A percentile compares a stretch with the other conserved stretches of the same genome.
phyloP scores from a whole-genome alignment of 2,888 invertebrate species.

The Deilephila elpenor region DNA sequence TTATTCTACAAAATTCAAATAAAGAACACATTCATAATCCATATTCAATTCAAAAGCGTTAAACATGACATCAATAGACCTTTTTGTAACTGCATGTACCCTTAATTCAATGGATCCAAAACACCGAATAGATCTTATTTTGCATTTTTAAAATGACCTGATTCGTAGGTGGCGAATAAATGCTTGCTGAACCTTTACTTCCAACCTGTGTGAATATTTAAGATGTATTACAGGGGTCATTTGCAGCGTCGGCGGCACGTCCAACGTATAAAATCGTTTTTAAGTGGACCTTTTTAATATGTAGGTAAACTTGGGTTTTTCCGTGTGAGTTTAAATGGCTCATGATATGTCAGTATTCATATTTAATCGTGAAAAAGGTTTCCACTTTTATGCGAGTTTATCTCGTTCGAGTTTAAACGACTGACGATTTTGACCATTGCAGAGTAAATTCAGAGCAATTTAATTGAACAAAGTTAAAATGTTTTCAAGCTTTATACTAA shows the following conservation, averaged over 20 bases:
- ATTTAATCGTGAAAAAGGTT: constrained; percentile 33
- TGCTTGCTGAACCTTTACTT: constrained; percentile 44
- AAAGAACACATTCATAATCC: constrained; percentile 5
- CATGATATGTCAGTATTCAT: constrained; percentile 33
- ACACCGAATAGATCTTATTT: neutral
- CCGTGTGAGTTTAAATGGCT: constrained; percentile 30
- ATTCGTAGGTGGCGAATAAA: constrained; percentile 47
- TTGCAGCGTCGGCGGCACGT: constrained; percentile 49
- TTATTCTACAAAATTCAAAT: neutral
- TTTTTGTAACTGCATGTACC: neutral
- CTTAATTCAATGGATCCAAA: neutral
- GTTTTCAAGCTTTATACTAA: neutral
- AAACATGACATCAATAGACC: neutral
- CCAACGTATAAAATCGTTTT: constrained; percentile 57
- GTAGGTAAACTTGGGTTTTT: constrained; percentile 35
- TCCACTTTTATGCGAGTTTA: constrained; percentile 37
- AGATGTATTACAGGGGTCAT: constrained; percentile 64
- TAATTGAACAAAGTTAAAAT: neutral
- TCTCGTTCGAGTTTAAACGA: constrained; percentile 30
- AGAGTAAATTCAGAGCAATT: neutral
- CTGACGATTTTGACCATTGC: constrained; percentile 12
- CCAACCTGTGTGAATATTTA: constrained; percentile 60
- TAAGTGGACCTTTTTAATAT: constrained; percentile 51
- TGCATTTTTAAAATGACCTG: constrained; percentile 14
- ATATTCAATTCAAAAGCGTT: neutral